Evolutionary conservation across 92 coral and sea anemone species (phyloP).

Genomic region (Epizoanthus scotinus): DNA sequence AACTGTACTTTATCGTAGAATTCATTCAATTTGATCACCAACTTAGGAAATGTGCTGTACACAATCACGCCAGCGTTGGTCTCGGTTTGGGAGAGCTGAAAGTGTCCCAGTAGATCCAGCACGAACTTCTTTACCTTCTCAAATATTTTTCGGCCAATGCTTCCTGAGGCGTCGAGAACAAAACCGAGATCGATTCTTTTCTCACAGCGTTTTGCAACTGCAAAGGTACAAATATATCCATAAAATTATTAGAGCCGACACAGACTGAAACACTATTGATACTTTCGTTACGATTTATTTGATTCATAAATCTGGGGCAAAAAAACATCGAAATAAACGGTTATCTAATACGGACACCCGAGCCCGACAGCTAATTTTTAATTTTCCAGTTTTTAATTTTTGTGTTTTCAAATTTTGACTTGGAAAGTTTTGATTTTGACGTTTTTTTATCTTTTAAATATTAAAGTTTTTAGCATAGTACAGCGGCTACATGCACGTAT

Average conservation of each 20-base stretch:
- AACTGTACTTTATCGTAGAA: neutral
- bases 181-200: slow-evolving; percentile 31
- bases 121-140: slow-evolving; percentile 11
- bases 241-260: neutral
- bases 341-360: no score
- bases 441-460: no score
- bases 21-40: slow-evolving; percentile 26
- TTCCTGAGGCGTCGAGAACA: slow-evolving; percentile 28
- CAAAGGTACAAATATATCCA: neutral
- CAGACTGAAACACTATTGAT: no score
- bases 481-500: no score
- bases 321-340: no score
- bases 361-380: no score
- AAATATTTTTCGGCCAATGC: slow-evolving; percentile 8
- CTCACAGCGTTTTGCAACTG: neutral
- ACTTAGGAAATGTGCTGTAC: slow-evolving; percentile 16
- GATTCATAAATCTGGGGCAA: no score
- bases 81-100: slow-evolving; percentile 7
- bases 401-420: no score
- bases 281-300: no score
- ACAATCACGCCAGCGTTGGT: slow-evolving; percentile 36
- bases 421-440: no score
- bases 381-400: no score
- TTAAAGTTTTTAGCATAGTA: no score
- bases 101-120: slow-evolving; percentile 10